Evolutionary conservation across 2,113 vertebrate species (phyloP).

Genomic region (Colinus virginianus): DNA sequence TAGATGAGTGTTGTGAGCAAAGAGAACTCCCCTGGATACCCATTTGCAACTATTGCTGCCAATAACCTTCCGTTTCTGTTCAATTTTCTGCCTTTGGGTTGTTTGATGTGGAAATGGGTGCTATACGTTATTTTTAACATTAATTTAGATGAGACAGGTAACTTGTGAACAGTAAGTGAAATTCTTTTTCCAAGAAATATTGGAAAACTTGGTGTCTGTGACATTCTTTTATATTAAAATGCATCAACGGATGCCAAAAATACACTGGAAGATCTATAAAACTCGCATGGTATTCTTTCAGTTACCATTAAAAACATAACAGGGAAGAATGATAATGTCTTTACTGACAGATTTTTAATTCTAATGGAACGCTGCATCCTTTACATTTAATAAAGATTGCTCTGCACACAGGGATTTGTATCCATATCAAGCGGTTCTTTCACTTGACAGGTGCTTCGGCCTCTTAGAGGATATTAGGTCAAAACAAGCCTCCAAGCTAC

Average conservation of each 20-base stretch:
- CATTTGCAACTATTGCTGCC: neutral
- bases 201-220: neutral
- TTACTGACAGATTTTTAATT: neutral
- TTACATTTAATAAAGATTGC: neutral
- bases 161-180: conserved; percentile 2
- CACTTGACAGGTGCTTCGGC: neutral
- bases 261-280: neutral
- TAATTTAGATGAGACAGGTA: neutral
- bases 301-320: neutral
- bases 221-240: neutral
- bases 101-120: neutral
- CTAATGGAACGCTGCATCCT: neutral
- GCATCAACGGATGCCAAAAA: neutral
- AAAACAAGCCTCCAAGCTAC: neutral
- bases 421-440: neutral
- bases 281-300: neutral
- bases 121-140: neutral
- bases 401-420: neutral
- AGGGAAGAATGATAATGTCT: neutral
- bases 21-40: neutral
- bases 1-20: conserved; percentile 9
- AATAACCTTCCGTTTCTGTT: conserved; percentile 1
- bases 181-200: neutral
- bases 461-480: neutral
- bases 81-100: neutral